Evolutionary conservation across 64 coral and sea anemone species (phyloP).

Genomic region (Montipora efflorescens): DNA sequence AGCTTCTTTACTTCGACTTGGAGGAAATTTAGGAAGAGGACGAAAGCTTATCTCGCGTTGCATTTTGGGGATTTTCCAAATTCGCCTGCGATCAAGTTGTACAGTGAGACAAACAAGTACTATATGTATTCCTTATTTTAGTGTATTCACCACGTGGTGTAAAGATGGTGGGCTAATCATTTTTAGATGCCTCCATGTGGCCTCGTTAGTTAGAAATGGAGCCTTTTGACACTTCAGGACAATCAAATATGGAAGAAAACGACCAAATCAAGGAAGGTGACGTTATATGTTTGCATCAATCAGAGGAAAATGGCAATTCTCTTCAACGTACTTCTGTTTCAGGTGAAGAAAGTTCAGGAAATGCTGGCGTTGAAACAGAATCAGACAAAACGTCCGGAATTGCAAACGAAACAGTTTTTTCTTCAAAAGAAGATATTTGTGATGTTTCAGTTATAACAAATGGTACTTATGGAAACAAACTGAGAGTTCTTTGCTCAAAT

Average conservation of each 20-base stretch:
- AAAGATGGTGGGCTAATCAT: background rate
- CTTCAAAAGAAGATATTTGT: background rate
- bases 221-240: background rate
- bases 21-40: constrained; percentile 82
- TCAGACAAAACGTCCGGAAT: background rate
- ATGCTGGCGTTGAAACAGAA: background rate
- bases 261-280: background rate
- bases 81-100: constrained; percentile 62
- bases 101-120: too few species aligned
- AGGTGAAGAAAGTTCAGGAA: background rate
- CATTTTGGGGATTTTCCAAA: constrained; percentile 53
- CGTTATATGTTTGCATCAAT: background rate
- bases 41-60: constrained; percentile 32
- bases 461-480: background rate
- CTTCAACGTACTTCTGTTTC: background rate
- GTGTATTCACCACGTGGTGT: constrained; percentile 51
- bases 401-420: background rate
- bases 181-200: too few species aligned
- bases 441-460: background rate
- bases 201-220: background rate
- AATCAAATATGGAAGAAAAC: background rate
- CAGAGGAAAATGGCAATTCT: background rate
- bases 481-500: background rate
- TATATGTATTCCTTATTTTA: too few species aligned
- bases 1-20: constrained; percentile 46